These are phyloP conservation scores for Heteropelma amictum DNA, from an alignment of 2,888 invertebrate species.

Conservation along the genomic window DNA sequence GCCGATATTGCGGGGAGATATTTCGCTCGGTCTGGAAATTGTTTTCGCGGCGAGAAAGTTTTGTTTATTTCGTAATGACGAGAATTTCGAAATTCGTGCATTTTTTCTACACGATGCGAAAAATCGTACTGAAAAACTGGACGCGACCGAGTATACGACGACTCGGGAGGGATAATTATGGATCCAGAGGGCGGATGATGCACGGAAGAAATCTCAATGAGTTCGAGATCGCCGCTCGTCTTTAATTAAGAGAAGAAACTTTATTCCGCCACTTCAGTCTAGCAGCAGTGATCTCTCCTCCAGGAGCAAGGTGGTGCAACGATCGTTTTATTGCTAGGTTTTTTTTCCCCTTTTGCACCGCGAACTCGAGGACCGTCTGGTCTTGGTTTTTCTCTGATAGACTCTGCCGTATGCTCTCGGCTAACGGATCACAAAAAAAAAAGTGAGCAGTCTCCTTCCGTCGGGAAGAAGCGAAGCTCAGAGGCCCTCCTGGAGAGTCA, in stretches of 20 bases:
- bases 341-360: not conserved
- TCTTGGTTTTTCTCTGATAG: constrained; percentile 47
- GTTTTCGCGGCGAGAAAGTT: too few species aligned
- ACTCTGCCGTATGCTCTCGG: constrained; percentile 5
- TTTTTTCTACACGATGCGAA: too few species aligned
- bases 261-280: constrained; percentile 22
- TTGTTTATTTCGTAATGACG: too few species aligned
- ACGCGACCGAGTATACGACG: not conserved
- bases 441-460: constrained; percentile 19
- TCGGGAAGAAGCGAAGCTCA: constrained; percentile 9
- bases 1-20: too few species aligned
- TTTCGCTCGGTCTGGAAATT: too few species aligned
- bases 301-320: constrained; percentile 35
- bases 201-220: not conserved
- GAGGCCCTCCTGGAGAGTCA: too few species aligned
- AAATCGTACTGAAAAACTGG: not conserved
- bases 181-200: not conserved
- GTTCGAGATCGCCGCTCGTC: not conserved
- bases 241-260: constrained; percentile 34
- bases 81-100: too few species aligned
- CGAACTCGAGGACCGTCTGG: constrained; percentile 36
- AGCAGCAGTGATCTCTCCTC: not conserved
- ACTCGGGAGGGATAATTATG: not conserved
- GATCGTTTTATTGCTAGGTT: constrained; percentile 5
- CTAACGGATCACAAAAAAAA: constrained; percentile 16